phyloP scores from a whole-genome alignment of 2,888 invertebrate genomes.

The Polylopha cassiicola region DNA sequence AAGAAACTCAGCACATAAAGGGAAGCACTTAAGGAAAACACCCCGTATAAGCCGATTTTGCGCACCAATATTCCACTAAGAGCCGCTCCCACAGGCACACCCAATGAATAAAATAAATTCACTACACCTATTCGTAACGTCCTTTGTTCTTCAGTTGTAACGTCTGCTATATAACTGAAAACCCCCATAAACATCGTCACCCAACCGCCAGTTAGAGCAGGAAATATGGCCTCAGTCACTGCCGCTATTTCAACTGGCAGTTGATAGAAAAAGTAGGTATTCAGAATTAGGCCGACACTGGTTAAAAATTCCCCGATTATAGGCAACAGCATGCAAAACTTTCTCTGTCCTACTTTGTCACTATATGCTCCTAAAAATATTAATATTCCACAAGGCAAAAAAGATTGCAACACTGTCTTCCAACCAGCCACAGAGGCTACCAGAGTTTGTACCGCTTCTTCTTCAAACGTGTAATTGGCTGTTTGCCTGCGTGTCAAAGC shows the following conservation, averaged over 20 bases:
- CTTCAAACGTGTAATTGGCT: constrained; percentile 75
- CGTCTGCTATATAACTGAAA: constrained; percentile 92
- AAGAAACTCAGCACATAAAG: constrained; percentile 85
- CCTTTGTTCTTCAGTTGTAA: constrained; percentile 88
- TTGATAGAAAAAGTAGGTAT: constrained; percentile 87
- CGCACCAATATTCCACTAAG: constrained; percentile 87
- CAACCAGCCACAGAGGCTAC: constrained; percentile 90
- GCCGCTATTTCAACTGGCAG: constrained; percentile 89
- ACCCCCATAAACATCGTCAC: constrained; percentile 94
- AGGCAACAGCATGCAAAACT: constrained; percentile 89
- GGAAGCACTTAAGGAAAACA: constrained; percentile 85
- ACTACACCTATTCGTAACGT: constrained; percentile 91
- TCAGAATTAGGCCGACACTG: constrained; percentile 85
- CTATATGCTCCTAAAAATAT: constrained; percentile 90
- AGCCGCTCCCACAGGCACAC: constrained; percentile 93
- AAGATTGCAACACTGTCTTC: constrained; percentile 90
- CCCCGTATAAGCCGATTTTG: constrained; percentile 88
- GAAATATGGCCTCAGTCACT: constrained; percentile 87
- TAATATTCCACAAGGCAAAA: constrained; percentile 86
- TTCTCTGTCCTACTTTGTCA: constrained; percentile 81
- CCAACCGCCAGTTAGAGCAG: constrained; percentile 90
- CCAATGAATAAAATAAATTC: constrained; percentile 91
- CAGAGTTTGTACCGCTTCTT: constrained; percentile 82
- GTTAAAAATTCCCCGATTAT: constrained; percentile 88
- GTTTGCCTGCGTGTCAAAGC: constrained; percentile 86